Conservation (phyloP, 1,140 invertebrate species). For the Drosophila micromelanica region DNA sequence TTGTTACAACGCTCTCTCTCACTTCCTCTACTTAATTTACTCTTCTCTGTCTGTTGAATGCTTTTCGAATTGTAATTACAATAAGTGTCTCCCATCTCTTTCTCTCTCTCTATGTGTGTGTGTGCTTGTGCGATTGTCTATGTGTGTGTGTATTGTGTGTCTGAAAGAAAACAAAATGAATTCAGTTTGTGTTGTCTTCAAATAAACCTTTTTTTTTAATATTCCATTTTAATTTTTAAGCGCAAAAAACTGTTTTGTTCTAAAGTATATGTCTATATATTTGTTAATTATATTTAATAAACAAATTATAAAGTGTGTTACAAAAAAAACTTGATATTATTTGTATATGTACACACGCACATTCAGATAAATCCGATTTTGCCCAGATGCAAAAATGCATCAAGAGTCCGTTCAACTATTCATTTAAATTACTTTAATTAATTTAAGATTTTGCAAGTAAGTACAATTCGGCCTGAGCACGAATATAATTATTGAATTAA, state of each 20-base stretch:
- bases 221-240: constrained; percentile 22
- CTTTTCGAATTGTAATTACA: constrained; percentile 14
- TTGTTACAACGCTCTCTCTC: constrained; percentile 16
- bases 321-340: background rate
- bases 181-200: constrained; percentile 1
- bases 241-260: background rate
- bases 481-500: constrained; percentile 6
- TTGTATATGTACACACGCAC: constrained; percentile 11
- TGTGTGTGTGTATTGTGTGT: background rate
- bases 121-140: constrained; percentile 12
- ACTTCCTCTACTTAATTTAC: background rate
- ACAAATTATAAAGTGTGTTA: constrained; percentile 20
- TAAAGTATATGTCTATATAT: background rate
- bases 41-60: constrained; percentile 4
- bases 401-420: background rate
- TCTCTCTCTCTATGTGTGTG: constrained; percentile 7
- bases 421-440: background rate
- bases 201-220: constrained; percentile 11
- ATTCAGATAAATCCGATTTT: constrained; percentile 1
- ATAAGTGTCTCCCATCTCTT: constrained; percentile 21
- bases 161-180: background rate
- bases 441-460: constrained; percentile 1
- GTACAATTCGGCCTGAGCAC: background rate
- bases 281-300: constrained; percentile 23
- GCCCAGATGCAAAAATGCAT: background rate